Evolutionary conservation across 2,797 vertebrate genomes (phyloP), one percentile per base, ranked within the genome.

Genomic region (Knipowitschia caucasica): DNA sequence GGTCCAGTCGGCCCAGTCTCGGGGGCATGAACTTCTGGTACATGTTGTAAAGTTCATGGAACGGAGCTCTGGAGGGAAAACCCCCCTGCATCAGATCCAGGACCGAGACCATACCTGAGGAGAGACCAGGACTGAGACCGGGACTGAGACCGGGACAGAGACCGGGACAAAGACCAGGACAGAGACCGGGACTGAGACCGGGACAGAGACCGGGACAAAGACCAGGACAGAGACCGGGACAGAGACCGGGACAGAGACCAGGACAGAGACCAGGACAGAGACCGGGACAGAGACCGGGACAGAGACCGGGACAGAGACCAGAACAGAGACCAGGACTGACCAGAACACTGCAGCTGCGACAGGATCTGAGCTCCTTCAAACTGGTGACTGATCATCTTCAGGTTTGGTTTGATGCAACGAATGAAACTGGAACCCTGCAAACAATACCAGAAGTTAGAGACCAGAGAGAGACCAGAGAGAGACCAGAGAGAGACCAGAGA

Each of bases 41-140:
- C 96, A 99, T 98, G 77, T 98, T 99, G 86, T 99, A 99, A 4
- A 99, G 92, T 21, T 99, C 96, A 3, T 97, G 95, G 89, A 99
- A 99, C 0, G 94, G 93, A 18, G 96, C 96, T 54, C 96, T 86
- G 10, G 96, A 99, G 0, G 96, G 96, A 72, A 98, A 99, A n/a
- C 96, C 96, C 3, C 96, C 96, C 84, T 99, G 96, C 96, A 99
- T 99, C 77, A 99, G 84, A 82, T 99, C 96, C 90, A 98, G 79
- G 25, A 99, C 96, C 0, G 96, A 96, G 53, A 99, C 96, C 96
- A 99, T 99, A 1, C 96, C 96, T 99, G 51, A 2, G 11, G 12
- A n/a, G n/a, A n/a, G n/a, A n/a, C n/a, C n/a, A n/a, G n/a, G n/a
- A n/a, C n/a, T n/a, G 4, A 33, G 12, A 24, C 9, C 23, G 5